phyloP scores from a whole-genome alignment of 2,797 vertebrate species.

The Pipistrellus nathusii region DNA sequence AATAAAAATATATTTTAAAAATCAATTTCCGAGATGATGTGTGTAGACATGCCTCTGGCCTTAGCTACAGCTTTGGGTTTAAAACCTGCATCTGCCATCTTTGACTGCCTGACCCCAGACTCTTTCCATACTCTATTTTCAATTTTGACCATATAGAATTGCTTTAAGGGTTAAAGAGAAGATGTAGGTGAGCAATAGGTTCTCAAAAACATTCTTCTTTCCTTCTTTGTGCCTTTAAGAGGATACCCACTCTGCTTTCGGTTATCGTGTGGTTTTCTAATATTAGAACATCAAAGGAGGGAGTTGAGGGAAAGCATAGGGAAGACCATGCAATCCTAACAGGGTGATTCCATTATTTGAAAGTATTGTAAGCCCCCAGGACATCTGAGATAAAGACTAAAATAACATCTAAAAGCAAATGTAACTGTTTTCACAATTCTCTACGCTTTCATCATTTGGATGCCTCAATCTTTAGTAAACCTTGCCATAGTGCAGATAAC shows the following conservation, averaged over 20 bases:
- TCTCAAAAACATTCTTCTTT: not conserved
- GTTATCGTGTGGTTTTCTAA: not conserved
- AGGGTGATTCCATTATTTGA: not conserved
- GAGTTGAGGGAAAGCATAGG: not conserved
- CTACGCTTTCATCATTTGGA: slow-evolving; percentile 10
- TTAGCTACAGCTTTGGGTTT: not conserved
- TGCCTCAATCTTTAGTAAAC: not conserved
- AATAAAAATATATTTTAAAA: not conserved
- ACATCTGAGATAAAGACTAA: slow-evolving; percentile 30
- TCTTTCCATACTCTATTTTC: not conserved
- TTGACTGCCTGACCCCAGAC: not conserved
- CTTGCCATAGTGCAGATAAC: not conserved
- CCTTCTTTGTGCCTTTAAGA: slow-evolving; percentile 26
- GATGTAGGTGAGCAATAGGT: not conserved
- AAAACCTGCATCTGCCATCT: not conserved
- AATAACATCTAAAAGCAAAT: not conserved
- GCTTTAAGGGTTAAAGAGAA: not conserved
- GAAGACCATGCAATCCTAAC: not conserved
- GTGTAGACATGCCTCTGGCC: not conserved
- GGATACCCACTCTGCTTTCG: not conserved
- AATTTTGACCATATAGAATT: not conserved
- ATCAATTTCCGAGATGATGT: not conserved
- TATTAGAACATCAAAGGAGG: not conserved
- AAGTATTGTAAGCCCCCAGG: slow-evolving; percentile 7
- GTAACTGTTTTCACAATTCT: slow-evolving; percentile 18